These are phyloP conservation scores for Byasa hedistus DNA, from an alignment of 2,888 invertebrate species.

Conservation along the genomic window DNA sequence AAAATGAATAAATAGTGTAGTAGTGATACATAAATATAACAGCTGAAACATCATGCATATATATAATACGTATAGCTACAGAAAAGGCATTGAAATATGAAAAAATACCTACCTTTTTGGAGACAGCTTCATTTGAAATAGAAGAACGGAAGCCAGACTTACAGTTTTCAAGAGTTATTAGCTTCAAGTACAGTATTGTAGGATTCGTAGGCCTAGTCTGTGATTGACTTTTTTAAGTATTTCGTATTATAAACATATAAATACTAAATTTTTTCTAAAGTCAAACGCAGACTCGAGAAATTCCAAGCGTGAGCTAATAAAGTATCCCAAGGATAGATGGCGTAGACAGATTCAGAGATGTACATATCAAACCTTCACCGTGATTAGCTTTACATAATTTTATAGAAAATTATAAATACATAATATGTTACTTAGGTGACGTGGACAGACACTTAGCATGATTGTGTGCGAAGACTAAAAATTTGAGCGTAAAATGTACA, in stretches of 20 bases:
- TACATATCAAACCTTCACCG: conserved; percentile 78
- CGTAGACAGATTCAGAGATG: conserved; percentile 41
- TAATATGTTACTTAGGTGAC: conserved; percentile 29
- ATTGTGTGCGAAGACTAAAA: conserved; percentile 9
- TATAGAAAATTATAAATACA: conserved; percentile 37
- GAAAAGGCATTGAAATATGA: conserved; percentile 31
- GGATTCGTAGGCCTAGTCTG: conserved; percentile 1
- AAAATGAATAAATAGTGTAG: conserved; percentile 11
- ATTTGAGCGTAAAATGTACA: conserved; percentile 21
- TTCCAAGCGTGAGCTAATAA: conserved; percentile 19
- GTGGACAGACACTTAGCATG: conserved; percentile 15
- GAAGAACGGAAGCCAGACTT: conserved; percentile 12
- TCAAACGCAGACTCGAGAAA: conserved; percentile 14
- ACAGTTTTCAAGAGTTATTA: conserved; percentile 10
- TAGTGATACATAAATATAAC: conserved; percentile 8
- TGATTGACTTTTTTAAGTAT: conserved; percentile 2
- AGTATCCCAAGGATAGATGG: conserved; percentile 46
- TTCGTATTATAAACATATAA: background rate
- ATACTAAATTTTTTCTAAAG: background rate
- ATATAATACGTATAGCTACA: conserved; percentile 4
- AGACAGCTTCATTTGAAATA: conserved; percentile 48
- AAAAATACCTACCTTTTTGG: conserved; percentile 67
- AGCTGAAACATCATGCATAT: conserved; percentile 13
- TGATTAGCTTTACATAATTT: conserved; percentile 54
- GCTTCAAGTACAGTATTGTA: conserved; percentile 10